Conservation (phyloP, 1,140 invertebrate species). For the Euura saliciscinereae region DNA sequence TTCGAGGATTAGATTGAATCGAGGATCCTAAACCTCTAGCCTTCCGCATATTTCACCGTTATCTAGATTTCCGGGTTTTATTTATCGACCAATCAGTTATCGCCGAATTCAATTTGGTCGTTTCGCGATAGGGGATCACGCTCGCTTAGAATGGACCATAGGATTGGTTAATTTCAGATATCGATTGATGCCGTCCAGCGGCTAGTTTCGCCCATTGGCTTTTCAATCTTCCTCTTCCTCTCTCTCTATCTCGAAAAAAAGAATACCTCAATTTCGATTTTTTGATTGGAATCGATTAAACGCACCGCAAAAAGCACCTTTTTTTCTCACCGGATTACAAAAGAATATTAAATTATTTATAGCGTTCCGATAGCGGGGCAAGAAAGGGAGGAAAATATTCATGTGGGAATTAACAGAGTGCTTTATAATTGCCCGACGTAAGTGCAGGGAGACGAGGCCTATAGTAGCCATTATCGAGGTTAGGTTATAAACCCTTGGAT, state of each 20-base stretch:
- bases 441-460: too few species aligned
- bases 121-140: slow-evolving; percentile 6
- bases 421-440: too few species aligned
- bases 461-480: too few species aligned
- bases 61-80: not conserved
- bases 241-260: too few species aligned
- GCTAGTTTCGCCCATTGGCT: slow-evolving; percentile 2
- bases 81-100: slow-evolving; percentile 4
- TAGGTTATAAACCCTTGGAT: too few species aligned
- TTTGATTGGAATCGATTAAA: slow-evolving; percentile 7
- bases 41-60: not conserved
- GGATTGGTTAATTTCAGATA: slow-evolving; percentile 1
- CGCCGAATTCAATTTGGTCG: slow-evolving; percentile 7
- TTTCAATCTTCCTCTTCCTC: too few species aligned
- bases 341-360: too few species aligned
- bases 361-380: too few species aligned
- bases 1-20: not conserved
- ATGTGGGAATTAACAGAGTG: too few species aligned
- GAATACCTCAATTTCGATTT: not conserved
- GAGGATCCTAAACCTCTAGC: not conserved
- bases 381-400: too few species aligned
- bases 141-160: slow-evolving; percentile 1
- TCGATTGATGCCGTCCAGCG: not conserved
- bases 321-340: too few species aligned
- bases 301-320: not conserved